A percentile compares a stretch with the other conserved stretches of the same genome.
Evolutionary conservation across 2,888 invertebrate species (phyloP).

Genomic region (Pyrgus malvae): DNA sequence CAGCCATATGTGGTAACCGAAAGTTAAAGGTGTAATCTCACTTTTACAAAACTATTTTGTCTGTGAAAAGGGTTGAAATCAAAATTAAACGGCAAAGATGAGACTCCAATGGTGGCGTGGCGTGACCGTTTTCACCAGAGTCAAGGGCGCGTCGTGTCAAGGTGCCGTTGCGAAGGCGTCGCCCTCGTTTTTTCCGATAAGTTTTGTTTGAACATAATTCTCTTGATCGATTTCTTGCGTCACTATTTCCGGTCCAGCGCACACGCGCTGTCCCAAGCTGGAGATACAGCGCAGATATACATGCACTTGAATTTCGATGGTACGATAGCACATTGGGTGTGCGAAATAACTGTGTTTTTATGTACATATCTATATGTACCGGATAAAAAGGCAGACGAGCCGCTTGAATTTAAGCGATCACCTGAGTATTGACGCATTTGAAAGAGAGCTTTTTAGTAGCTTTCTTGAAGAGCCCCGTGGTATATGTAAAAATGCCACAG

Average conservation of each 20-base stretch:
- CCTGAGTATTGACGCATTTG: no score
- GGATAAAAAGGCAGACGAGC: no score
- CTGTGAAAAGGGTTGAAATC: background rate
- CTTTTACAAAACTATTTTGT: no score
- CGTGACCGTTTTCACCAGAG: conserved; percentile 63
- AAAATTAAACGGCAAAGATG: conserved; percentile 7
- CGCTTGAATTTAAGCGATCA: no score
- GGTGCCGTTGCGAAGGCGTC: conserved; percentile 68
- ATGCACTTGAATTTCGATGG: background rate
- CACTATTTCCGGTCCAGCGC: conserved; percentile 65
- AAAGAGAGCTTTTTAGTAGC: no score
- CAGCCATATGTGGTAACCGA: no score
- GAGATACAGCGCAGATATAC: background rate
- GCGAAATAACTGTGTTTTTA: no score
- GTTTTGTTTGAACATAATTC: conserved; percentile 65
- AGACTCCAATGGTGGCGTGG: conserved; percentile 1
- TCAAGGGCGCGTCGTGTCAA: conserved; percentile 74
- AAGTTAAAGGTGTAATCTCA: no score
- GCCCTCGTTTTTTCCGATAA: conserved; percentile 63
- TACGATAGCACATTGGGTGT: background rate
- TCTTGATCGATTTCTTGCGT: conserved; percentile 67
- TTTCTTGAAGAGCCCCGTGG: no score
- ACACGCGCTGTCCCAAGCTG: conserved; percentile 42
- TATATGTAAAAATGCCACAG: no score
- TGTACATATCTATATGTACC: no score